phyloP scores from a whole-genome alignment of 2,113 vertebrate genomes.

The Lichenostomus cassidix region DNA sequence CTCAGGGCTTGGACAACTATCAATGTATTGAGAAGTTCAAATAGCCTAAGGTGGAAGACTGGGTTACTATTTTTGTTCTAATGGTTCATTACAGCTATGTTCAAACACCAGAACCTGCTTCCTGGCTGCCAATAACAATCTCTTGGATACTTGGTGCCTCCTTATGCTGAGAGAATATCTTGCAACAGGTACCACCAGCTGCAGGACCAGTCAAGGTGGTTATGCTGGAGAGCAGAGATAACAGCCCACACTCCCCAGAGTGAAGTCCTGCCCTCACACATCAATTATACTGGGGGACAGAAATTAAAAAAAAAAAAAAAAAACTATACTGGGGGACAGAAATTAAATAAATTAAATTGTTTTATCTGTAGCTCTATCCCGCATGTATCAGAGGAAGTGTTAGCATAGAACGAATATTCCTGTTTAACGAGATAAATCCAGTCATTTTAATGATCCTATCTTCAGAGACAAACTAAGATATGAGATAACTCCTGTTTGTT shows the following conservation, averaged over 20 bases:
- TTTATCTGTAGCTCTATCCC: background rate
- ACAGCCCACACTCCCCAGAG: background rate
- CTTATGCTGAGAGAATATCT: background rate
- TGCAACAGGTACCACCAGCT: background rate
- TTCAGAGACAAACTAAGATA: constrained; percentile 46
- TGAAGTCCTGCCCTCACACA: background rate
- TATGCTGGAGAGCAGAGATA: background rate
- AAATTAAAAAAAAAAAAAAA: background rate
- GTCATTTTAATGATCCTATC: constrained; percentile 63
- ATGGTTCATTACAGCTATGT: background rate
- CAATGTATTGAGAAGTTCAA: background rate
- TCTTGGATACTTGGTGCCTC: background rate
- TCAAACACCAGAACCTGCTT: background rate
- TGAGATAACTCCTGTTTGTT: constrained; percentile 53
- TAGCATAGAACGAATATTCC: background rate
- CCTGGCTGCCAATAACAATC: background rate
- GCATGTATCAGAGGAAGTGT: background rate
- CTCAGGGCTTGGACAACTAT: background rate
- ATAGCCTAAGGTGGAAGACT: background rate
- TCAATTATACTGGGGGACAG: background rate
- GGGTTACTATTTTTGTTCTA: background rate
- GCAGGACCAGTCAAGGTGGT: background rate
- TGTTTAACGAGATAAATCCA: constrained; percentile 53
- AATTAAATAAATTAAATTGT: background rate
- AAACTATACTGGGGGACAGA: background rate